These are phyloP conservation scores for Dermatophagoides farinae DNA, from an alignment of 1,140 invertebrate genomes.

Conservation along the genomic window DNA sequence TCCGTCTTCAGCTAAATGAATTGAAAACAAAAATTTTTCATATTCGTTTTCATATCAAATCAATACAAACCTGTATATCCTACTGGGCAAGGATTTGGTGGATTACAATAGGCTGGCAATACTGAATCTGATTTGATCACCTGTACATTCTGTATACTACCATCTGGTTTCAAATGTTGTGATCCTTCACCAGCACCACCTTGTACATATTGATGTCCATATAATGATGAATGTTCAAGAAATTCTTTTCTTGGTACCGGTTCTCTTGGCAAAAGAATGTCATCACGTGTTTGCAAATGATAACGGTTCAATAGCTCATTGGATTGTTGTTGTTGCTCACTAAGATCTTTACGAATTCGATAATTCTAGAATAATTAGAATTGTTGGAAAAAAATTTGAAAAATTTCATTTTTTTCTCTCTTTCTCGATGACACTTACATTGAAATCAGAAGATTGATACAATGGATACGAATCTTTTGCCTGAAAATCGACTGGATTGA, in stretches of 20 bases:
- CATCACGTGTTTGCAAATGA: conserved; percentile 11
- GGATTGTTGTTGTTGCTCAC: no score
- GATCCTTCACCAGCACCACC: conserved; percentile 52
- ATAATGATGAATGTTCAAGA: conserved; percentile 62
- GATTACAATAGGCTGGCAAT: conserved; percentile 92
- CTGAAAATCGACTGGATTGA: no score
- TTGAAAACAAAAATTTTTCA: conserved; percentile 1
- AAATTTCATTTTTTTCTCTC: no score
- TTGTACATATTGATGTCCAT: conserved; percentile 53
- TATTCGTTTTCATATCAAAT: neutral
- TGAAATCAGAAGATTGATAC: no score
- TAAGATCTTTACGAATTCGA: neutral
- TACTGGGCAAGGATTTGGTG: conserved; percentile 87
- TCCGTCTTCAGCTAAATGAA: conserved; percentile 44
- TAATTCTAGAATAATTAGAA: neutral
- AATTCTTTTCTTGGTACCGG: conserved; percentile 58
- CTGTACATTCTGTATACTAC: conserved; percentile 35
- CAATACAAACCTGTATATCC: conserved; percentile 34
- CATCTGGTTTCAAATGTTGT: conserved; percentile 40
- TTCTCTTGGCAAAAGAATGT: conserved; percentile 21
- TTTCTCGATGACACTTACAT: no score
- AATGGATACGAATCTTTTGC: no score
- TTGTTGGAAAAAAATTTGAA: no score
- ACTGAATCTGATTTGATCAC: conserved; percentile 73
- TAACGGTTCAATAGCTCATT: neutral